Percentiles rank a stretch among this genome's conserved stretches.
Conservation (phyloP, 2,797 vertebrate genomes). For the Myotis daubentonii region DNA sequence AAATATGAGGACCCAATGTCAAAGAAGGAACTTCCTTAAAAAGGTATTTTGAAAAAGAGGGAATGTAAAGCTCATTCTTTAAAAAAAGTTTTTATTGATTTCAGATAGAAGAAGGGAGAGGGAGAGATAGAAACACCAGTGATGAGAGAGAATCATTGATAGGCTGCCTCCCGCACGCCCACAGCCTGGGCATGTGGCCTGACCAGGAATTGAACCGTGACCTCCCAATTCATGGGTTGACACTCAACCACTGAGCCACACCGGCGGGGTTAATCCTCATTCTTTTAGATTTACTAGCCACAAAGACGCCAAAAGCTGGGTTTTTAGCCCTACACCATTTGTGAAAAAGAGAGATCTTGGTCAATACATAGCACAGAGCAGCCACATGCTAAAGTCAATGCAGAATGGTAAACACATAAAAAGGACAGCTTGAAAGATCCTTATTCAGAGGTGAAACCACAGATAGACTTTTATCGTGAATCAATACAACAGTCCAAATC, state of each 20-base stretch:
- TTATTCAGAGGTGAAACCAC: slow-evolving; percentile 47
- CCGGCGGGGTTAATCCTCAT: neutral
- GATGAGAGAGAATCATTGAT: too few species aligned
- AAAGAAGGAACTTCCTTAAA: neutral
- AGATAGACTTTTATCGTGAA: slow-evolving; percentile 48
- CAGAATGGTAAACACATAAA: slow-evolving; percentile 46
- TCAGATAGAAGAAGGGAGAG: too few species aligned
- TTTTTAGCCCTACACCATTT: neutral
- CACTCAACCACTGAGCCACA: too few species aligned
- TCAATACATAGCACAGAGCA: neutral
- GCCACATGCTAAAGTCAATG: neutral
- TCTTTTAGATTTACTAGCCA: neutral
- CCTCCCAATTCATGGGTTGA: too few species aligned
- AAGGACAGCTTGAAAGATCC: slow-evolving; percentile 21
- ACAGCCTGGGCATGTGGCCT: too few species aligned
- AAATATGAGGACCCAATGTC: neutral
- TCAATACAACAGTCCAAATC: slow-evolving; percentile 53
- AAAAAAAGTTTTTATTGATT: too few species aligned
- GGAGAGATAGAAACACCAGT: too few species aligned
- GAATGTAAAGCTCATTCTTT: neutral
- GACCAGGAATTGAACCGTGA: too few species aligned
- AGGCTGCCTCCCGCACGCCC: too few species aligned
- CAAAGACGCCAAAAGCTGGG: neutral
- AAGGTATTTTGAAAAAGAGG: neutral
- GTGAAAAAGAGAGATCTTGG: neutral